A percentile compares a stretch with the other conserved stretches of the same genome.
Conservation (phyloP, 1,140 invertebrate genomes). For the Myzus persicae region DNA sequence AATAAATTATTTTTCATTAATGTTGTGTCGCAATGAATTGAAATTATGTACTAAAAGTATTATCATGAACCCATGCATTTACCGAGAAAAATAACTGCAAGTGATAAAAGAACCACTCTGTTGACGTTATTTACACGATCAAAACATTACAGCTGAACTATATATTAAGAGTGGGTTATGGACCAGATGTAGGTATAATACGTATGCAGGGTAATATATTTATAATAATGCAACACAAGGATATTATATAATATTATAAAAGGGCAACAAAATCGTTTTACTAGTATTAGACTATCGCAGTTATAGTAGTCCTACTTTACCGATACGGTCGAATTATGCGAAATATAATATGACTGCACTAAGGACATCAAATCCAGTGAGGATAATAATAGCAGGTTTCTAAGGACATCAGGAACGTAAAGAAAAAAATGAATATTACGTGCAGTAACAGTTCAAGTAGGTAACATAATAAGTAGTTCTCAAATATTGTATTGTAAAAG, state of each 20-base stretch:
- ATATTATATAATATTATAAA: not conserved
- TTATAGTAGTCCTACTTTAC: not conserved
- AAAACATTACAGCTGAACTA: not conserved
- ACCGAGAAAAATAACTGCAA: not conserved
- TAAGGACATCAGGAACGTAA: not conserved
- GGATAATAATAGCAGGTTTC: not conserved
- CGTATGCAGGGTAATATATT: not conserved
- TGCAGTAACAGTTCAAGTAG: not conserved
- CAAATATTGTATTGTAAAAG: not conserved
- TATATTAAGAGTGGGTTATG: not conserved
- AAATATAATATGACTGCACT: not conserved
- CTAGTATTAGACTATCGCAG: not conserved
- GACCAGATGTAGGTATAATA: not conserved
- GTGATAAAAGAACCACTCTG: not conserved
- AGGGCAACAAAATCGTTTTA: not conserved
- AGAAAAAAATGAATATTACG: not conserved
- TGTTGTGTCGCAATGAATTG: not conserved
- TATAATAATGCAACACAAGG: not conserved
- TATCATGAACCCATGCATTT: not conserved
- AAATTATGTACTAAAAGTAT: not conserved
- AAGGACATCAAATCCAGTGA: not conserved
- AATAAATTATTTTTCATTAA: too few species aligned
- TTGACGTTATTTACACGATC: not conserved
- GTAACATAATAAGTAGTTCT: not conserved
- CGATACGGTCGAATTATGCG: not conserved